phyloP scores from a whole-genome alignment of 1,140 invertebrate species.

The Philaenus spumarius region DNA sequence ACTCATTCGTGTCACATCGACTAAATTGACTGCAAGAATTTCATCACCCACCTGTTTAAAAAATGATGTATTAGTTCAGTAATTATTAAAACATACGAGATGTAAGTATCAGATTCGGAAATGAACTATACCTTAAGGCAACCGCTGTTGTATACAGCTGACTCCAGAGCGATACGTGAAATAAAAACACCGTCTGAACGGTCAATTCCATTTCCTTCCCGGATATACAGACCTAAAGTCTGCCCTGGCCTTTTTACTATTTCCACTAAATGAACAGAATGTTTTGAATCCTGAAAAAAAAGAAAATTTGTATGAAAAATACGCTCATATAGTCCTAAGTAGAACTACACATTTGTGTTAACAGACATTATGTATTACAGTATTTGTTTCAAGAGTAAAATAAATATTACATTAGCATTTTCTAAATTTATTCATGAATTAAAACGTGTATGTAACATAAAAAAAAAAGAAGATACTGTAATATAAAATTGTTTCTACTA shows the following conservation, averaged over 20 bases:
- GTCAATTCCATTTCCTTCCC: slow-evolving; percentile 89
- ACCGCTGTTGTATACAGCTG: slow-evolving; percentile 92
- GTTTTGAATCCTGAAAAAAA: slow-evolving; percentile 58
- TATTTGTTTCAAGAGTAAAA: too few relatives aligned
- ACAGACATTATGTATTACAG: too few relatives aligned
- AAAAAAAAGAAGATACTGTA: too few relatives aligned
- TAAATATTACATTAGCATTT: too few relatives aligned
- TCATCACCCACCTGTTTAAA: slow-evolving; percentile 85
- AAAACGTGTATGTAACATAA: too few relatives aligned
- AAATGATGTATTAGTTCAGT: not conserved
- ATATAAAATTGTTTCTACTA: too few relatives aligned
- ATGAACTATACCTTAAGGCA: slow-evolving; percentile 64
- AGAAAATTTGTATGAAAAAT: too few relatives aligned
- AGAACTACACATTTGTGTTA: too few relatives aligned
- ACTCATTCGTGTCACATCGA: slow-evolving; percentile 95
- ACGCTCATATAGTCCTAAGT: too few relatives aligned
- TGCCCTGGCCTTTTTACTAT: slow-evolving; percentile 99
- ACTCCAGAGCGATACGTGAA: slow-evolving; percentile 94
- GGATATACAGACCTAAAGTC: slow-evolving; percentile 94
- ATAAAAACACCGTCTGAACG: slow-evolving; percentile 95
- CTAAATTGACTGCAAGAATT: slow-evolving; percentile 94
- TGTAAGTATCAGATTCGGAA: not conserved
- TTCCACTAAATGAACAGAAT: slow-evolving; percentile 91
- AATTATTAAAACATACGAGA: not conserved
- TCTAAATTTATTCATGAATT: too few relatives aligned